Evolutionary conservation across 92 coral and sea anemone species (phyloP), one percentile per base, ranked within the genome.

Genomic region (Umimayanthus kanabou): DNA sequence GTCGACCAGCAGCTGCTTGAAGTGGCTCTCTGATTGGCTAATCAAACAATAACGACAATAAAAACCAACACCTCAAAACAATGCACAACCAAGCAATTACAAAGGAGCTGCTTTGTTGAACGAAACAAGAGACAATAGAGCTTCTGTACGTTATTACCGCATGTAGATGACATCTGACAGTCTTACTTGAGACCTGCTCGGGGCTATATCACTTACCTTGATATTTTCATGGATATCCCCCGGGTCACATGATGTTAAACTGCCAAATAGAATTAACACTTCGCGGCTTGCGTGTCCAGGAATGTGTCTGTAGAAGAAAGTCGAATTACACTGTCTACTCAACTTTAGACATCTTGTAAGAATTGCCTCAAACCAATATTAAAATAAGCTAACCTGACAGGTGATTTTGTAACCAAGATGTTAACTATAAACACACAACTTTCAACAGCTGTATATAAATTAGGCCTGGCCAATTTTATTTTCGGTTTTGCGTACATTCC

Each of bases 251-350:
- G 99, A 92, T 4, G 99, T 95, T 18, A 97, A 89, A 88, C 99
- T 97, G 39, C 99, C 99, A 65, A 93, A 90, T 55, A 97, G 57
- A 50, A 94, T 81, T 39, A 97, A 82, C 43, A 97, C 92, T 88
- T 97, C 99, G 30, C 98, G 93, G 87, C 99, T 97, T 30, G 98
- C 98, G 88, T 97, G 99, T 76, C 98, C 95, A 33, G 99, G 99
- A 92, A 97, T 96, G 84, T 97, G 99, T 69, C 99, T 96, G 64
- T 10, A 55, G 85, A 23, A 8, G 28, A 39, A 64, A 73, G 49
- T 33, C 7, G 28, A 33, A 55, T 6, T 3, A 67, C 28, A 4
- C 10, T 13, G 69, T 3, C 14, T 13, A 47, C 26, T 79, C 37
- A 22, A 5, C 26, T 18, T 22, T 23, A 5, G 69, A 23, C 25